Evolutionary conservation across 2,888 invertebrate species (phyloP), one percentile per base, ranked within the genome.

Genomic region (Exocentrus adspersus): DNA sequence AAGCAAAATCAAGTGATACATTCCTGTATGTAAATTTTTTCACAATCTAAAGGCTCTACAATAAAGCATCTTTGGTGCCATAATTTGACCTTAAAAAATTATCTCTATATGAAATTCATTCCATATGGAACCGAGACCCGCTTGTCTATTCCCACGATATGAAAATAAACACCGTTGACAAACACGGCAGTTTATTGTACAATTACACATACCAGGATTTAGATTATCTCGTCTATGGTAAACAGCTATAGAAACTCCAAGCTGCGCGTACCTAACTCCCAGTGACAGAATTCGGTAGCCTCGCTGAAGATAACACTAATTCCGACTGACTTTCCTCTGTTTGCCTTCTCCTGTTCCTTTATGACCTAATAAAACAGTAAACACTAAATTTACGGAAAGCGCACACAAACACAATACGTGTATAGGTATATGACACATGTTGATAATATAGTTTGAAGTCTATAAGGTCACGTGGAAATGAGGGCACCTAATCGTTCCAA

Each of bases 241-340:
- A 54, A 54, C 54, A 54, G 54, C 42, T 43, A 43, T 54, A 54
- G 54, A 54, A 54, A 54, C 54, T 54, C 54, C 42, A 20, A 7
- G 28, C 24, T 30, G 54, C 16, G 30, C 43, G 54, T 54, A n/a
- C n/a, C n/a, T n/a, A 54, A 54, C 54, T 24, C 54, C 28, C 43
- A 24, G 58, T 50, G 48, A 58, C 58, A 50, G 58, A 58, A 58
- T 58, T 58, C 58, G 58, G 58, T 58, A 58, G 58, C 58, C 46
- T 37, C 20, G 48, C 20, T 43, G 48, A 41, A 58, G 58, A 58
- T 58, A 58, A 58, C 58, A 37, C 48, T 58, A 58, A 58, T 58
- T 48, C 58, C 58, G n/a, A 58, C 48, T 58, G 58, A 58, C 58
- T 58, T 58, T 58, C 41, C 48, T 28, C 58, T 58, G 58, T 58